Evolutionary conservation across 2,797 vertebrate species (phyloP), one percentile per base, ranked within the genome.

Genomic region (Halcyon leucocephala): DNA sequence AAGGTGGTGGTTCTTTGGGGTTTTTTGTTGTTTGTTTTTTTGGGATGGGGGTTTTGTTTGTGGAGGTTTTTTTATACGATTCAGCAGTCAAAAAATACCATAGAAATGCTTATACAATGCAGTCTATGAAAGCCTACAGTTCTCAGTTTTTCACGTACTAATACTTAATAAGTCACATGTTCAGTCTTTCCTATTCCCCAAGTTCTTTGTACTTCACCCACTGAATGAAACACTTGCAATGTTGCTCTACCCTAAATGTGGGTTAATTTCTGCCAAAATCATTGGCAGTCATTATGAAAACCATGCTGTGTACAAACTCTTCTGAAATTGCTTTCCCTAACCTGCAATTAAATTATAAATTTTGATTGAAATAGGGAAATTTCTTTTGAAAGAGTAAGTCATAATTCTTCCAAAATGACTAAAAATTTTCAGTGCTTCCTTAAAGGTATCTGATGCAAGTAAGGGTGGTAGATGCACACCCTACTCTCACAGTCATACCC

Each of bases 251-350:
- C 39, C 37, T 44, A 76, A 95, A 94, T 46, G 17, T 82, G 84
- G 80, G 46, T 71, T 37, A 57, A 54, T 80, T 91, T 92, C 83
- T 93, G 84, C 61, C 93, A 95, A 93, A 84, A 79, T 49, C 48
- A 44, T 24, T 93, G 82, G 69, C 67, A 96, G 51, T 54, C 35
- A 76, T 65, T 62, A 87, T 13, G 39, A 97, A 97, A 95, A 96
- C 57, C 20, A 91, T 67, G 46, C 39, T 95, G 72, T 84, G 41
- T 72, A 96, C 39, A 92, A 86, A 84, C 49, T 92, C 94, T 86
- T 95, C 62, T 93, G 80, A 96, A 96, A 82, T 26, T 81, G 71
- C 48, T 62, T 91, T 90, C 35, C 70, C 46, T 89, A 90, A 95
- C 54, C 74, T 80, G 86, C 46, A 92, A 92, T 62, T 42, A 39